Percentiles rank a stretch among this genome's conserved stretches.
These are phyloP conservation scores for Ooceraea biroi DNA, from an alignment of 1,140 invertebrate species.

Conservation along the genomic window DNA sequence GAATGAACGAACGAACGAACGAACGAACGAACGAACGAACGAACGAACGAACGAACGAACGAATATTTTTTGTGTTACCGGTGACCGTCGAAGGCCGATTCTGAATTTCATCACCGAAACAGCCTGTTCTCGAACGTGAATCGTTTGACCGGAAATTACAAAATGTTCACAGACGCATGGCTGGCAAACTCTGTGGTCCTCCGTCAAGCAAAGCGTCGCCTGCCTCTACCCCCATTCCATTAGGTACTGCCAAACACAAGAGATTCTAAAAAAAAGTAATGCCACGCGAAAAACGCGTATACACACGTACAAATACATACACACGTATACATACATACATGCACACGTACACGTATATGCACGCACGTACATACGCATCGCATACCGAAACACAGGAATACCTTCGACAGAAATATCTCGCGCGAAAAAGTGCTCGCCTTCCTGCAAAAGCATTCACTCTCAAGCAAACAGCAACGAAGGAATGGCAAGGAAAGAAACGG, in stretches of 20 bases:
- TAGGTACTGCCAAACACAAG: constrained; percentile 82
- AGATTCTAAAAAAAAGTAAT: constrained; percentile 67
- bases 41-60: neutral
- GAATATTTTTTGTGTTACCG: constrained; percentile 22
- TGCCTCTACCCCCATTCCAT: constrained; percentile 86
- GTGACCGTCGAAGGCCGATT: constrained; percentile 21
- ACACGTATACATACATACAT: neutral
- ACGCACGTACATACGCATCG: constrained; percentile 9
- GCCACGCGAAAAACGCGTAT: constrained; percentile 25
- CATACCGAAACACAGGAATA: constrained; percentile 43
- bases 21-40: too few species aligned
- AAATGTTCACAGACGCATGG: constrained; percentile 87
- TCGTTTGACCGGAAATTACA: constrained; percentile 83
- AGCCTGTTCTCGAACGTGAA: constrained; percentile 66
- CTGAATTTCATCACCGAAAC: constrained; percentile 54
- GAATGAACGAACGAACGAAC: too few species aligned
- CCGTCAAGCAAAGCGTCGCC: constrained; percentile 86
- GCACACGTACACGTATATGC: neutral
- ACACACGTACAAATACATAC: neutral
- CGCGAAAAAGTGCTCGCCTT: constrained; percentile 64
- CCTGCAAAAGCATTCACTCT: constrained; percentile 66
- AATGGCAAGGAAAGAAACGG: constrained; percentile 67
- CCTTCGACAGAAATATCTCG: constrained; percentile 66
- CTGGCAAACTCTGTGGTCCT: constrained; percentile 87
- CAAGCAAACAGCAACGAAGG: constrained; percentile 72